Conservation (phyloP, 2,888 invertebrate genomes). For the Eudemis profundana region DNA sequence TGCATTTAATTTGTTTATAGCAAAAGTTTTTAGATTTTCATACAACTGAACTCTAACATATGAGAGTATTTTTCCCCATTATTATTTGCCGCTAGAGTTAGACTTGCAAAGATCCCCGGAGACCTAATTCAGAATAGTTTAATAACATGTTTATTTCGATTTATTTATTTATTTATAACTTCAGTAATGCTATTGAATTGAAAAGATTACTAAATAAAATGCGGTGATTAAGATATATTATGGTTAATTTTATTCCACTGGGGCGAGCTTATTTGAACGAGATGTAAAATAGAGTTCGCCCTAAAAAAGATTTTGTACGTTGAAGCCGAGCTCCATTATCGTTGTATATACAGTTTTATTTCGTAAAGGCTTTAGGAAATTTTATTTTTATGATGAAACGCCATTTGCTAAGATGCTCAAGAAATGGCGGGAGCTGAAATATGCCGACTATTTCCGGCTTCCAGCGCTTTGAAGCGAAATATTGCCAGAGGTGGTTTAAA, state of each 20-base stretch:
- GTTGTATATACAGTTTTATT: constrained; percentile 8
- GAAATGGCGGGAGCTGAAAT: constrained; percentile 7
- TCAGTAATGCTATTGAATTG: too few relatives aligned
- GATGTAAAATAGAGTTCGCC: constrained; percentile 8
- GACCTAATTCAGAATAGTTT: too few relatives aligned
- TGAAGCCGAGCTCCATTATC: constrained; percentile 7
- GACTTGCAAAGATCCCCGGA: too few relatives aligned
- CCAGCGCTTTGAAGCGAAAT: neutral
- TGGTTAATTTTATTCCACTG: neutral
- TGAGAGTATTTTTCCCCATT: too few relatives aligned
- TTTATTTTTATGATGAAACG: constrained; percentile 25
- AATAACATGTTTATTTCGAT: too few relatives aligned
- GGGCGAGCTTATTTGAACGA: neutral
- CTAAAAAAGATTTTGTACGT: constrained; percentile 2
- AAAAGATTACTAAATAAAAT: too few relatives aligned
- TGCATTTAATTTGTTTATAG: too few relatives aligned
- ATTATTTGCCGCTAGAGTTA: too few relatives aligned
- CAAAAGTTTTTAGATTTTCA: too few relatives aligned
- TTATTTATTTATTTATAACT: too few relatives aligned
- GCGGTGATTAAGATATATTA: neutral
- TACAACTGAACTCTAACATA: too few relatives aligned
- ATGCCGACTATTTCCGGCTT: neutral
- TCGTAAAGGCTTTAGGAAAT: neutral
- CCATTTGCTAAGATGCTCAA: constrained; percentile 7
- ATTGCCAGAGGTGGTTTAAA: neutral